phyloP scores from a whole-genome alignment of 2,113 vertebrate genomes.

The Axis porcinus region DNA sequence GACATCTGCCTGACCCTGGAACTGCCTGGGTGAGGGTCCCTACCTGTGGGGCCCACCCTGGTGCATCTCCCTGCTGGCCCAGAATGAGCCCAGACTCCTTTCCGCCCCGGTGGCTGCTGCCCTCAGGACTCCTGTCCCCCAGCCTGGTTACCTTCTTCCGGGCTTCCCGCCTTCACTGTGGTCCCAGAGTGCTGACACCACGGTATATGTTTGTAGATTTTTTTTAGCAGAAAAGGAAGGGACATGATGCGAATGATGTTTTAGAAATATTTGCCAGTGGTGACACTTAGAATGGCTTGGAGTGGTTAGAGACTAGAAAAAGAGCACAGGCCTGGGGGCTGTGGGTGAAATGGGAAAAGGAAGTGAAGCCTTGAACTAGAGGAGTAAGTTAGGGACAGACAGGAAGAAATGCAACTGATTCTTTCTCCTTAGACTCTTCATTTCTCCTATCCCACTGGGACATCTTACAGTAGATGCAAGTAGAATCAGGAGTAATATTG shows the following conservation, averaged over 20 bases:
- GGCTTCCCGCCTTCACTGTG: neutral
- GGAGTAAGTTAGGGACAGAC: neutral
- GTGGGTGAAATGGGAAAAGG: neutral
- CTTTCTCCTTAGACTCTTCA: neutral
- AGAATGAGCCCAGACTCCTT: neutral
- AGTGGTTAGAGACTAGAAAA: neutral
- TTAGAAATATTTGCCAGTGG: neutral
- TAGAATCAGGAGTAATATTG: neutral
- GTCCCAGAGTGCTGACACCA: neutral
- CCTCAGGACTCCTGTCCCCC: neutral
- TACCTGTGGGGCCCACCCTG: accelerated
- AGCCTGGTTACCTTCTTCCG: neutral
- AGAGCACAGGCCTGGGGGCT: neutral
- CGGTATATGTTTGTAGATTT: neutral
- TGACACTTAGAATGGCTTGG: neutral
- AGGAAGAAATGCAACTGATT: neutral
- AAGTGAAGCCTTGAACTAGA: neutral
- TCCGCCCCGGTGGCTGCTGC: neutral
- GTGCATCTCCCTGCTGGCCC: neutral
- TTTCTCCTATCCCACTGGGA: neutral
- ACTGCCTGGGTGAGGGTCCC: neutral
- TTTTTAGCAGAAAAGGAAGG: neutral
- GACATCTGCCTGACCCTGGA: neutral
- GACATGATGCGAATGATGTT: neutral
- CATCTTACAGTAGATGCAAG: neutral